Evolutionary conservation across 1,140 invertebrate species (phyloP).

Genomic region (Rhyzopertha dominica): DNA sequence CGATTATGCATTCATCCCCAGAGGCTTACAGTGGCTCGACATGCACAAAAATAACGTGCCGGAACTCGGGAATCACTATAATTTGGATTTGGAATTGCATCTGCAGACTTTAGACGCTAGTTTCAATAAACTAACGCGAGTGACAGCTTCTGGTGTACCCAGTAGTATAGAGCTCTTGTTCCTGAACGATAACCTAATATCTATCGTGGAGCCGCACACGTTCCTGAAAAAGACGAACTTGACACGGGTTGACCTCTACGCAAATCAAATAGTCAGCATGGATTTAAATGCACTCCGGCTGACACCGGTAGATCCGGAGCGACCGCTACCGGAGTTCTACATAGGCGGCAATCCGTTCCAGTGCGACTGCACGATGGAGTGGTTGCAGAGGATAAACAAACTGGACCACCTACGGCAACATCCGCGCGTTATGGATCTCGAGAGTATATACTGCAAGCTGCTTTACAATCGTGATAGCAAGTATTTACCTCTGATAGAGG

Average conservation of each 20-base stretch:
- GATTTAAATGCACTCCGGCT: conserved; percentile 74
- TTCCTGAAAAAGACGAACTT: conserved; percentile 80
- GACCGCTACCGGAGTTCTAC: conserved; percentile 75
- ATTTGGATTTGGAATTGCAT: conserved; percentile 60
- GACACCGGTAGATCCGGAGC: conserved; percentile 61
- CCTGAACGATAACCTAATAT: conserved; percentile 78
- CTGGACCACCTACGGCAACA: conserved; percentile 69
- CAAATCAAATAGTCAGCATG: conserved; percentile 77
- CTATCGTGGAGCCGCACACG: conserved; percentile 71
- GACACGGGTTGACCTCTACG: conserved; percentile 76
- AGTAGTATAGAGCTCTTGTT: conserved; percentile 74
- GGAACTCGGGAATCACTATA: conserved; percentile 73
- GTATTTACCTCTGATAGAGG: conserved; percentile 76
- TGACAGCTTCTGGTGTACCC: conserved; percentile 65
- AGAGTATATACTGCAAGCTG: conserved; percentile 85
- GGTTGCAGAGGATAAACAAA: conserved; percentile 80
- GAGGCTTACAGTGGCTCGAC: conserved; percentile 80
- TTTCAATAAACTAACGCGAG: conserved; percentile 72
- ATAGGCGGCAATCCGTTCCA: conserved; percentile 83
- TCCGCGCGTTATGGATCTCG: conserved; percentile 84
- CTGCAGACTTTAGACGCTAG: conserved; percentile 76
- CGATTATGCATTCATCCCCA: conserved; percentile 81
- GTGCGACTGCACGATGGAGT: conserved; percentile 84
- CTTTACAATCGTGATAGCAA: conserved; percentile 76
- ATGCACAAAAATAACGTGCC: conserved; percentile 83